Evolutionary conservation across 2,797 vertebrate genomes (phyloP), one percentile per base, ranked within the genome.

Genomic region (Mus minutoides): DNA sequence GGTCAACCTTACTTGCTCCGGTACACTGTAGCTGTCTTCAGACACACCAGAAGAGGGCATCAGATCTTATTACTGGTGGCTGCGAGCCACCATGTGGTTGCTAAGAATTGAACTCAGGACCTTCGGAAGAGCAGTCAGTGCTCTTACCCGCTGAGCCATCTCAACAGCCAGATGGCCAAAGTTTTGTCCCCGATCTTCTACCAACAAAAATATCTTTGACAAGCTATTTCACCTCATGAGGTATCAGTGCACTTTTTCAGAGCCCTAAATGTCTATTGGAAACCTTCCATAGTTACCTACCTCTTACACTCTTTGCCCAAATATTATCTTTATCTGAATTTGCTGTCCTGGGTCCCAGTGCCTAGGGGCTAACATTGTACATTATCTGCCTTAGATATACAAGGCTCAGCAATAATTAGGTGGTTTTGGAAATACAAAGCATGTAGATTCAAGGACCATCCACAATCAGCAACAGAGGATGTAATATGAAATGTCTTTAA

Each of bases 361-460:
- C 19, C 46, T 14, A 9, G 26, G 8, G 7, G 21, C 37, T 29
- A 60, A 52, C 16, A 54, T 0, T 46, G 21, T 43, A 14, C 90
- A 76, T 88, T 69, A 82, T 88, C 64, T 78, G 26, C 11, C 34
- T 85, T 58, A 3, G n/a, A 37, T 49, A 10, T 14, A 76, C 56
- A 67, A 88, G 29, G 62, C 21, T 69, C 21, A n/a, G 60, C 49
- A 82, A 91, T 76, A 56, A n/a, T 69, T 22, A 67, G n/a, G 37
- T 67, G 88, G 52, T 49, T 52, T 62, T 9, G 49, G 40, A 95
- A 93, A 91, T 87, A 86, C 75, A 92, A 78, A 88, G 21, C 4
- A 37, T 49, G 6, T 64, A n/a, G 21, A 69, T 75, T 88, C 2
- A 0, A 88, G 31, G 52, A 67, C 58, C n/a, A 79, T n/a, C 49